Base-by-base conservation (phyloP, 2,797 vertebrate species). In the Capromys pilorides region DNA sequence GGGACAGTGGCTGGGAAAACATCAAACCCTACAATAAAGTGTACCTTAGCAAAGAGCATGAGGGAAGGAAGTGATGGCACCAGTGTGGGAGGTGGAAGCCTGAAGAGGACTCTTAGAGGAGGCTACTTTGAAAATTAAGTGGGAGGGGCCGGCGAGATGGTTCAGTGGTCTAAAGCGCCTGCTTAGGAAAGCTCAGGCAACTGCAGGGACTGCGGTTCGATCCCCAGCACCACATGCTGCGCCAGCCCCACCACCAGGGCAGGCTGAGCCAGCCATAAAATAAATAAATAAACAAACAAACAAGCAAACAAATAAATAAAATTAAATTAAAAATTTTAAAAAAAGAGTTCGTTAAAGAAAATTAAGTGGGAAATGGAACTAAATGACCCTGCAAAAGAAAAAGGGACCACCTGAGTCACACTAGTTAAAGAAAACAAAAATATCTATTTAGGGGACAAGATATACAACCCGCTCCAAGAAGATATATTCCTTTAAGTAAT, bases 401-500 rank as follows among this genome's bases (percentile, higher is more conserved):
- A 66, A 9, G n/a, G 14, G 86, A 77, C n/a, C 31, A 87, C 2
- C 51, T 7, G 33, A 79, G 31, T 88, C 86, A 82, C 57, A 91
- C n/a, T 57, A 90, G 61, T 90, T 94, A 69, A 90, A 86, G 75
- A 86, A 67, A 41, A 81, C 8, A 39, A 16, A 62, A 59, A 77
- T 39, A 81, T 39, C 31, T 73, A 92, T 61, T 78, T 49, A 67
- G 28, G 31, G 21, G 18, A 69, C 26, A 93, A 41, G 45, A 28
- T 45, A 41, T 33, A 84, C 95, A 94, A 71, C 5, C 3, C 26
- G 41, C 21, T 57, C 75, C 33, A 92, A 51, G 39, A 94, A 94
- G 78, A 93, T 77, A 16, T 14, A 86, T 93, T 95, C 61, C 67
- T 95, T 45, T 67, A 81, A 82, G 78, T 87, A 89, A 71, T 69